phyloP scores from a whole-genome alignment of 2,797 vertebrate species.

The Poecilia gillii region DNA sequence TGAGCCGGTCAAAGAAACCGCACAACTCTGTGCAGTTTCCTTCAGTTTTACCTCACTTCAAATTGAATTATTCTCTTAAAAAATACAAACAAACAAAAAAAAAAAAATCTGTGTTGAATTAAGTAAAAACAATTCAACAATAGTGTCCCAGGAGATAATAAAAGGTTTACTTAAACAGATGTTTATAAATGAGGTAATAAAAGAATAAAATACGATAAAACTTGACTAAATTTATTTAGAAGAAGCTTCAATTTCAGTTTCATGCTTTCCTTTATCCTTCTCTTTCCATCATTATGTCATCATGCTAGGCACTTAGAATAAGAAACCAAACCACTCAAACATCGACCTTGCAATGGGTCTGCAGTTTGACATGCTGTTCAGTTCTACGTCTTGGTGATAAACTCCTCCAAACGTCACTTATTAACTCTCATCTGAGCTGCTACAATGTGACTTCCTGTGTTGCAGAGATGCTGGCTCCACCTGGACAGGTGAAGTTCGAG shows the following conservation, averaged over 20 bases:
- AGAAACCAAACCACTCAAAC: neutral
- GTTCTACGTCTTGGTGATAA: neutral
- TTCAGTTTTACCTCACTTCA: neutral
- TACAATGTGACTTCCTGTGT: neutral
- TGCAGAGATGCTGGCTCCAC: constrained; percentile 45
- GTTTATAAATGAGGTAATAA: neutral
- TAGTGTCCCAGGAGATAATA: neutral
- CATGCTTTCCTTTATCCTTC: too few relatives aligned
- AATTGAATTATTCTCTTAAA: neutral
- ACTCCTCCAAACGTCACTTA: neutral
- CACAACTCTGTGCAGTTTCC: neutral
- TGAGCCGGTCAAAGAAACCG: too few relatives aligned
- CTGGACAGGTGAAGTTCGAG: constrained; percentile 67
- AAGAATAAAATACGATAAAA: neutral
- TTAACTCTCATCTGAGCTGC: neutral
- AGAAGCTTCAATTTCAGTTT: neutral
- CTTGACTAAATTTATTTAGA: neutral
- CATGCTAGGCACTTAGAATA: neutral
- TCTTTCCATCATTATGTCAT: too few relatives aligned
- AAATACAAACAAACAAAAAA: neutral
- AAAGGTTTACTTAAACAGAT: neutral
- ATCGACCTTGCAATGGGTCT: neutral
- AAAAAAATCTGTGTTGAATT: neutral
- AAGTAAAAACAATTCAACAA: neutral
- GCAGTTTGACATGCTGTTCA: neutral